Conservation (phyloP, 2,113 vertebrate species). For the Barnardius zonarius region DNA sequence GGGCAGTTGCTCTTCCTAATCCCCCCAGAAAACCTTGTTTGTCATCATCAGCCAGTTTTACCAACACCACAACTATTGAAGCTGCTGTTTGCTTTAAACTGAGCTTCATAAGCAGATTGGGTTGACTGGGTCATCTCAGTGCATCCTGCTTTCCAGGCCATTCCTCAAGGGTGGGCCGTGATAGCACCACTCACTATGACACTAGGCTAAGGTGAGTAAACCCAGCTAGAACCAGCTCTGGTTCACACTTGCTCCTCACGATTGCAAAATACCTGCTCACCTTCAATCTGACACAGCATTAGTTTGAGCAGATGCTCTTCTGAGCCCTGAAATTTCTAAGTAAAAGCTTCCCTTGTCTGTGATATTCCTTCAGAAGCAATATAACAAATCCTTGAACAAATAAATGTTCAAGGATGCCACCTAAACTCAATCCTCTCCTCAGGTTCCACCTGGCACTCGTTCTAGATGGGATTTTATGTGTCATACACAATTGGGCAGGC, state of each 20-base stretch:
- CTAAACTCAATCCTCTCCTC: background rate
- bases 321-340: background rate
- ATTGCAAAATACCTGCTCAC: background rate
- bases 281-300: background rate
- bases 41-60: background rate
- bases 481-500: background rate
- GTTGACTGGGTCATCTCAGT: background rate
- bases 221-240: background rate
- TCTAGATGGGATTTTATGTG: background rate
- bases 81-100: background rate
- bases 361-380: background rate
- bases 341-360: background rate
- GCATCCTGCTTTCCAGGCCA: background rate
- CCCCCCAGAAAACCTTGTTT: background rate
- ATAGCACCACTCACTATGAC: background rate
- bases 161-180: background rate
- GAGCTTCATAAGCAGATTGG: background rate
- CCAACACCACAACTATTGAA: background rate
- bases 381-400: background rate
- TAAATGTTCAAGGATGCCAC: background rate
- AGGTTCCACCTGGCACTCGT: background rate
- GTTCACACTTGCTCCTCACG: background rate
- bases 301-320: background rate
- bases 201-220: background rate
- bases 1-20: background rate